Percentiles rank a stretch among this genome's conserved stretches.
phyloP scores from a whole-genome alignment of 2,888 invertebrate genomes.

The Deroplatys truncata region DNA sequence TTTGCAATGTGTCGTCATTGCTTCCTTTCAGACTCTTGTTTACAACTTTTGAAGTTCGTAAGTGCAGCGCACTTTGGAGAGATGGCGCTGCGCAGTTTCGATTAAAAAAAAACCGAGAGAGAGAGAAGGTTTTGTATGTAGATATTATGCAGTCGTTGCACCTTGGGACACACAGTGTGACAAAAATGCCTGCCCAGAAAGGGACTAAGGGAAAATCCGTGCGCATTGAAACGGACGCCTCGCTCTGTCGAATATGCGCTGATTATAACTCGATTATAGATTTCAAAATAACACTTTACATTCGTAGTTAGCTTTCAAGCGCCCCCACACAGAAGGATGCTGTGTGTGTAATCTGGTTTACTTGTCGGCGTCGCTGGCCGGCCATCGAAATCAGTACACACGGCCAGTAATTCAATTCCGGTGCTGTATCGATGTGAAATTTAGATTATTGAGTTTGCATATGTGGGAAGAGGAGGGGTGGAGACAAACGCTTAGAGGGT shows the following conservation, averaged over 20 bases:
- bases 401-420: background rate
- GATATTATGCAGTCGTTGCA: too few species aligned
- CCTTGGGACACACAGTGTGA: background rate
- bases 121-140: background rate
- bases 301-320: conserved; percentile 9
- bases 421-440: background rate
- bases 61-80: too few species aligned
- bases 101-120: too few species aligned
- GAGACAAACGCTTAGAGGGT: background rate
- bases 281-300: conserved; percentile 16
- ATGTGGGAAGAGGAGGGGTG: background rate
- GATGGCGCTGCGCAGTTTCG: too few species aligned
- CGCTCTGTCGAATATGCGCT: background rate
- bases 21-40: too few species aligned
- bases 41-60: too few species aligned
- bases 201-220: background rate
- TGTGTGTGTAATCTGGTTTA: background rate
- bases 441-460: conserved; percentile 2
- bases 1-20: too few species aligned
- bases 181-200: background rate
- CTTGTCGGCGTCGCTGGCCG: background rate
- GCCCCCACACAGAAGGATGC: background rate
- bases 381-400: background rate
- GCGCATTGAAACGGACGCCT: background rate
- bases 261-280: conserved; percentile 14